Base-by-base conservation (phyloP, 1,140 invertebrate species). In the Caerostris darwini region DNA sequence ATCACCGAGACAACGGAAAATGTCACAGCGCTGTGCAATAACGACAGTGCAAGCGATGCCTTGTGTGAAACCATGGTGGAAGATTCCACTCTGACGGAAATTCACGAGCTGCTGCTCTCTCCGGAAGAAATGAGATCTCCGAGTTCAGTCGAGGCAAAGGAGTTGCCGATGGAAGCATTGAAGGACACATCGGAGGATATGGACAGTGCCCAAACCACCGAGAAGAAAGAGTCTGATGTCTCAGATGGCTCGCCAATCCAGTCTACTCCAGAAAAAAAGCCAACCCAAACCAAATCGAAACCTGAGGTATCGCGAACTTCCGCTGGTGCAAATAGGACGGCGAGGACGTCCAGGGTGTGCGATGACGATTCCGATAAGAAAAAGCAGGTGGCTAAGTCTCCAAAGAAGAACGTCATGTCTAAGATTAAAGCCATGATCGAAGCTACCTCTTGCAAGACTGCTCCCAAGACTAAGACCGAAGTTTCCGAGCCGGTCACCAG, bases 391-490 rank as follows among this genome's bases (percentile, higher is more conserved):
- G 54, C 69, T 7, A 94, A 93, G 50, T 91, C 94, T 3, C 94
- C 94, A 3, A 95, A 95, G 17, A 95, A 95, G 50, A 94, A 94
- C 14, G 95, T 95, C 3, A 95, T 95, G 94, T 95, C 95, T 3
- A 95, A 95, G 87, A 95, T 95, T 34, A 95, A 95, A 91, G 95
- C 95, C 3, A 95, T 95, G 95, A 94, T 95, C 17, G 95, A 94
- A 54, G 89, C 92, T 7, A 94, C 95, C 5, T 85, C 95, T 19
- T 88, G 82, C 58, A 94, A 94, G 54, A 77, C 34, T 7, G 71
- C n/a, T 3, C 88, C 58, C 5, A 54, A 54, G n/a, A 86, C 14
- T 1, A 90, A 61, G 5, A 90, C 87, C 53, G n/a, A 53, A 5
- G 69, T 91, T 6, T 17, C 19, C 6, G 57, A 94, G 0, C 81